Percentiles rank a stretch among this genome's conserved stretches.
Evolutionary conservation across 2,888 invertebrate genomes (phyloP).

Genomic region (Epinotia ramella): DNA sequence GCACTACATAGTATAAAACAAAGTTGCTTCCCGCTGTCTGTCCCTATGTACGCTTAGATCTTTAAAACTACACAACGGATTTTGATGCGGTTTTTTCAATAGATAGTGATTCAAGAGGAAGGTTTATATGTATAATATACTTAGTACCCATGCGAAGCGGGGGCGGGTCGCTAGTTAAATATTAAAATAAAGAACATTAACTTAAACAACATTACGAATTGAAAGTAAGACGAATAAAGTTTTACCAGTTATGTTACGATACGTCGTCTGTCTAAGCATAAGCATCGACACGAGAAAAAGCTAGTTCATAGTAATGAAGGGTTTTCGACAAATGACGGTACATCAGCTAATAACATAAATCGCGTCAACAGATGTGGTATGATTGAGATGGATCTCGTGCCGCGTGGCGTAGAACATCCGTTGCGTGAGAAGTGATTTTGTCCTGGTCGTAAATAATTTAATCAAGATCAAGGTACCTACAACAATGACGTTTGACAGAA

Average conservation of each 20-base stretch:
- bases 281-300: conserved; percentile 18
- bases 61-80: no score
- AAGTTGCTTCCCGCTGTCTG: no score
- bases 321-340: conserved; percentile 34
- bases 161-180: no score
- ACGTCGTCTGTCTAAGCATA: background rate
- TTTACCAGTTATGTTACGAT: background rate
- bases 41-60: no score
- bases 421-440: conserved; percentile 59
- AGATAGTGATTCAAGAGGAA: no score
- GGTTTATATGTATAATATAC: no score
- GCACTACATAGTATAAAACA: no score
- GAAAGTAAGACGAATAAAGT: background rate
- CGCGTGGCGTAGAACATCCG: conserved; percentile 48
- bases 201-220: background rate
- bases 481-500: conserved; percentile 7
- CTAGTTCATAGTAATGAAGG: conserved; percentile 32
- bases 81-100: no score
- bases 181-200: background rate
- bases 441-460: conserved; percentile 63
- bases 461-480: conserved; percentile 65
- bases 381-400: conserved; percentile 43
- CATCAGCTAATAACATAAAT: conserved; percentile 43
- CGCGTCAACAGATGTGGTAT: conserved; percentile 43
- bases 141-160: no score